Conservation (phyloP, 2,797 vertebrate genomes). For the Chelon labrosus region DNA sequence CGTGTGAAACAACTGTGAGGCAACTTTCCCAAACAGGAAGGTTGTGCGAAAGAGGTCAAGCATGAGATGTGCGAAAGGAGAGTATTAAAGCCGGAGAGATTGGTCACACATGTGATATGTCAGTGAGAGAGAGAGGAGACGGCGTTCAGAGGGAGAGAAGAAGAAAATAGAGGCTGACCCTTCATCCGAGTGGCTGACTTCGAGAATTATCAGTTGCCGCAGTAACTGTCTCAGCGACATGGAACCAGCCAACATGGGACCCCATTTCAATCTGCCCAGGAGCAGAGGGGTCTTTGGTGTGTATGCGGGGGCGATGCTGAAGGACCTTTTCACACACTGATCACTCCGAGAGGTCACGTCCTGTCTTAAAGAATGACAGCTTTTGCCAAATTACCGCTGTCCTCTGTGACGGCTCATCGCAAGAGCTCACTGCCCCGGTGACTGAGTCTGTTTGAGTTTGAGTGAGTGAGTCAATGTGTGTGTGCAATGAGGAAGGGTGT, state of each 20-base stretch:
- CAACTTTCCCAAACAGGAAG: slow-evolving; percentile 41
- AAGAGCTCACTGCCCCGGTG: slow-evolving; percentile 14
- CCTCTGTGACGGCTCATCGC: slow-evolving; percentile 26
- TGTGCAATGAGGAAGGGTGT: not conserved
- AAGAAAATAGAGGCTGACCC: slow-evolving; percentile 58
- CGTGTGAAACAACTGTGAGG: slow-evolving; percentile 28
- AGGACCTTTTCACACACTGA: slow-evolving; percentile 57
- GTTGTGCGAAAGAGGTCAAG: slow-evolving; percentile 53
- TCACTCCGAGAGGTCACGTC: slow-evolving; percentile 47
- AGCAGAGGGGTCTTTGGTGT: slow-evolving; percentile 5
- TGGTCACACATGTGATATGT: slow-evolving; percentile 19
- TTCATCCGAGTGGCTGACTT: slow-evolving; percentile 52
- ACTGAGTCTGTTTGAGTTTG: slow-evolving; percentile 27
- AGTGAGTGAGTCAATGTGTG: not conserved
- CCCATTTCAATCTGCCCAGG: slow-evolving; percentile 55
- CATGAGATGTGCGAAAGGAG: slow-evolving; percentile 29
- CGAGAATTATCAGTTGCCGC: slow-evolving; percentile 65
- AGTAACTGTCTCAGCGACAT: slow-evolving; percentile 57
- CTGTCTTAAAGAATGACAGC: slow-evolving; percentile 57
- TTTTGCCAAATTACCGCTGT: slow-evolving; percentile 58
- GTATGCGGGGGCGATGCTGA: not conserved
- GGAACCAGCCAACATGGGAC: slow-evolving; percentile 27
- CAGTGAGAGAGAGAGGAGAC: slow-evolving; percentile 29
- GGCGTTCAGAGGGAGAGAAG: slow-evolving; percentile 18
- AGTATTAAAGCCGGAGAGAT: slow-evolving; percentile 40